phyloP scores from a whole-genome alignment of 1,140 invertebrate species.

The Elymnias hypermnestra region DNA sequence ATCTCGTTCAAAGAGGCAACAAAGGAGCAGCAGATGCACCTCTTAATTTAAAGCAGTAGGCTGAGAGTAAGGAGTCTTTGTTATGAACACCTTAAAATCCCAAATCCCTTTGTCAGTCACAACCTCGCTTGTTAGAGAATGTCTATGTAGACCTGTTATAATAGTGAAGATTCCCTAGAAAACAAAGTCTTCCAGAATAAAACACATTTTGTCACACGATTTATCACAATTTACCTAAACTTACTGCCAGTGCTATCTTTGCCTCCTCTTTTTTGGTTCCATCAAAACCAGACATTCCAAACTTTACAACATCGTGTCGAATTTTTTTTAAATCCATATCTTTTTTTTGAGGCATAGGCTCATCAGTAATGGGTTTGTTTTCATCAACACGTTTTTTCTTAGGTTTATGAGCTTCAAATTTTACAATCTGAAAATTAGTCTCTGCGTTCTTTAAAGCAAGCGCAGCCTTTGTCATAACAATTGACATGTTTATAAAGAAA shows the following conservation, averaged over 20 bases:
- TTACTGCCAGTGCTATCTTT: constrained; percentile 79
- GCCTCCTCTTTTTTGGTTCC: constrained; percentile 77
- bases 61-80: too few species aligned
- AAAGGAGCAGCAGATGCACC: too few species aligned
- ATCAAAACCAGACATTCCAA: constrained; percentile 81
- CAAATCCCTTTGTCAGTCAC: too few species aligned
- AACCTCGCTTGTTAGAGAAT: too few species aligned
- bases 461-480: constrained; percentile 75
- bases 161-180: too few species aligned
- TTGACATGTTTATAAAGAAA: constrained; percentile 42
- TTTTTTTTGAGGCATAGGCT: constrained; percentile 29
- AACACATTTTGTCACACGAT: too few species aligned
- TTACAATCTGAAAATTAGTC: constrained; percentile 67
- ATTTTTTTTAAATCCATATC: constrained; percentile 78
- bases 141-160: too few species aligned
- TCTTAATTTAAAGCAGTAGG: too few species aligned
- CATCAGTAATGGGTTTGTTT: constrained; percentile 21
- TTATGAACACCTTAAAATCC: too few species aligned
- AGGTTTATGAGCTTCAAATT: constrained; percentile 73
- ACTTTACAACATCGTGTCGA: constrained; percentile 81
- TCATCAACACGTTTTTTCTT: constrained; percentile 49
- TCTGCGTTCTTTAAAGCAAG: constrained; percentile 61
- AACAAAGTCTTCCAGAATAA: too few species aligned
- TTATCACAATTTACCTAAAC: constrained; percentile 70
- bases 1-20: too few species aligned